A percentile compares a stretch with the other conserved stretches of the same genome.
Conservation (phyloP, 2,113 vertebrate species). For the Coregonus clupeaformis region DNA sequence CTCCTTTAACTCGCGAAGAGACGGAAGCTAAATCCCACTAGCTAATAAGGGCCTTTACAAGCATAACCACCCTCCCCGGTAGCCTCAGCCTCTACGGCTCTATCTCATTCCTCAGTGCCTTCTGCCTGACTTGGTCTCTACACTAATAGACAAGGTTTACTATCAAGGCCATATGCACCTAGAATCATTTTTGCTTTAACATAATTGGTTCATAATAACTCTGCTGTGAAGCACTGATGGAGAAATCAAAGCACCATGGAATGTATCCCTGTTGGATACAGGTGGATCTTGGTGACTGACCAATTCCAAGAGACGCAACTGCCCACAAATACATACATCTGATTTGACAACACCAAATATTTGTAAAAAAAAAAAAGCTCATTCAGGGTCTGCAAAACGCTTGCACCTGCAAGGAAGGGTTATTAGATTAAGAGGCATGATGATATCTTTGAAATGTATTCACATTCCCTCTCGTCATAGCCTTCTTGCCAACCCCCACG, state of each 20-base stretch:
- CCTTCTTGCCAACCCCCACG: neutral
- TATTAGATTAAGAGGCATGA: neutral
- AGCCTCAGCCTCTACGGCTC: neutral
- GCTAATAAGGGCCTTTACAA: constrained; percentile 17
- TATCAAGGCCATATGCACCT: constrained; percentile 8
- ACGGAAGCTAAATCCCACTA: neutral
- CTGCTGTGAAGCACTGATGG: neutral
- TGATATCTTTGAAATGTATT: neutral
- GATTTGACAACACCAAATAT: too few relatives aligned
- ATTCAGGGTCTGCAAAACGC: neutral
- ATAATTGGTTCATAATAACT: constrained; percentile 8
- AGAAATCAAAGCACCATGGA: neutral
- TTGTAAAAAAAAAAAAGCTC: neutral
- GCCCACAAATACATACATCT: too few relatives aligned
- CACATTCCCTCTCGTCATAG: neutral
- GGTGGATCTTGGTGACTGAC: too few relatives aligned
- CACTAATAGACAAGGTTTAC: constrained; percentile 3
- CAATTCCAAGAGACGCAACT: too few relatives aligned
- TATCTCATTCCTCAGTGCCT: neutral
- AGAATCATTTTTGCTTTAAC: constrained; percentile 3
- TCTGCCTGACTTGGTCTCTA: neutral
- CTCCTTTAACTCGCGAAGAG: neutral
- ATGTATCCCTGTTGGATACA: neutral
- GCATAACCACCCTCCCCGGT: neutral
- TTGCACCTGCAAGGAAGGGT: neutral